Evolutionary conservation across 2,888 invertebrate species (phyloP), one percentile per base, ranked within the genome.

Genomic region (Podabrus alpinus): DNA sequence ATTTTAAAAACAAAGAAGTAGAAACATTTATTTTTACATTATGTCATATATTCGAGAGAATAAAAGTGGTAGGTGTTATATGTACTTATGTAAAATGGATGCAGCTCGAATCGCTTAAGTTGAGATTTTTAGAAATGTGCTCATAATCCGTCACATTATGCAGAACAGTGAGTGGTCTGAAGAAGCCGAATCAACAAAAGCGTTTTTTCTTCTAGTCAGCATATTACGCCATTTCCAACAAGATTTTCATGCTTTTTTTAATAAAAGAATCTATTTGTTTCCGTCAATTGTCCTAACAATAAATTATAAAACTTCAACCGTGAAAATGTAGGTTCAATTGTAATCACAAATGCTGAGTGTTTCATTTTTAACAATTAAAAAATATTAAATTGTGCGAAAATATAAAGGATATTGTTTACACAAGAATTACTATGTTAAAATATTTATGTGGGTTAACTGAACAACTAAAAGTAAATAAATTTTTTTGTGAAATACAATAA

Each of bases 131-230:
- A 78, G 82, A 83, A 84, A 84, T 83, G 83, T 82, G 80, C 83
- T 83, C 82, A 83, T 84, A 84, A 84, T 84, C 84, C 83, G 82
- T 84, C 83, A 84, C 82, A 83, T 84, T 84, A 85, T 85, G 83
- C 84, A 82, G 80, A 81, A 80, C 74, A 76, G 77, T 75, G 79
- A 74, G 73, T 75, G 76, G 66, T 74, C 77, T 79, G 77, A 78
- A 80, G 78, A 79, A 74, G 76, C 71, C 61, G 71, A 71, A 74
- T 76, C 76, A 76, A 76, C 76, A 76, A 76, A 76, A 72, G 74
- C 76, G 68, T 61, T 66, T 76, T 69, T 76, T 64, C 74, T 69
- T 73, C 71, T 66, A 59, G 73, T 74, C 72, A 71, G 24, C 73
- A 66, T 60, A 66, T 67, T 68, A 61, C 68, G 73, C 69, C 64